phyloP scores from a whole-genome alignment of 1,140 invertebrate species.

The Brachionus rotundiformis region DNA sequence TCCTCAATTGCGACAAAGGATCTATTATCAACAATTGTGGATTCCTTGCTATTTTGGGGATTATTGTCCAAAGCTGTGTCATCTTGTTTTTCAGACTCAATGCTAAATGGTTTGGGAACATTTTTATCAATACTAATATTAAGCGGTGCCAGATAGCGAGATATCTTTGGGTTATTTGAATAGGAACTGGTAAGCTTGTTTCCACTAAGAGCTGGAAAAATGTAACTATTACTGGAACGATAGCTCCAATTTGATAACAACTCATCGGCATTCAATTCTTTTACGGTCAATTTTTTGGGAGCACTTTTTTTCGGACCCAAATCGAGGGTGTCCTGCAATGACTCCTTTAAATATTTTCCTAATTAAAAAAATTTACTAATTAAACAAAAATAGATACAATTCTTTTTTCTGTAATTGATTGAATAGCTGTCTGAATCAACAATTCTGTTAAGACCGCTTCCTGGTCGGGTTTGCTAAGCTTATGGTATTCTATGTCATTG shows the following conservation, averaged over 20 bases:
- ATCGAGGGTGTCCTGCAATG: neutral
- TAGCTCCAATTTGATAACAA: neutral
- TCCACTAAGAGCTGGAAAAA: conserved; percentile 32
- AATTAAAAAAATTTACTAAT: neutral
- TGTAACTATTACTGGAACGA: neutral
- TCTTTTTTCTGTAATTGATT: conserved; percentile 60
- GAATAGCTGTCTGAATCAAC: conserved; percentile 63
- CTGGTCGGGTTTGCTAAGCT: conserved; percentile 58
- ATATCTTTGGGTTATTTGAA: neutral
- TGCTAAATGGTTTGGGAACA: neutral
- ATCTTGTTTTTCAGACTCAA: neutral
- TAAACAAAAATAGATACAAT: conserved; percentile 55
- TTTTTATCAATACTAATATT: neutral
- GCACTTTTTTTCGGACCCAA: neutral
- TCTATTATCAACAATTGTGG: neutral
- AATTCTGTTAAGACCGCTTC: conserved; percentile 62
- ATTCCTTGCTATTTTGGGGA: neutral
- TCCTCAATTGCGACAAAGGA: neutral
- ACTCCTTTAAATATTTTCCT: neutral
- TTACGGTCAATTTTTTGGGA: neutral
- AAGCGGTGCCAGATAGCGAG: neutral
- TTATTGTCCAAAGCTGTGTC: neutral
- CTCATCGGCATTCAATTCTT: conserved; percentile 29
- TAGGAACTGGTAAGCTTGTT: neutral
- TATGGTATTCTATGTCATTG: conserved; percentile 58